These are phyloP conservation scores for Hetaerina titia DNA, from an alignment of 2,888 invertebrate genomes.

Conservation along the genomic window DNA sequence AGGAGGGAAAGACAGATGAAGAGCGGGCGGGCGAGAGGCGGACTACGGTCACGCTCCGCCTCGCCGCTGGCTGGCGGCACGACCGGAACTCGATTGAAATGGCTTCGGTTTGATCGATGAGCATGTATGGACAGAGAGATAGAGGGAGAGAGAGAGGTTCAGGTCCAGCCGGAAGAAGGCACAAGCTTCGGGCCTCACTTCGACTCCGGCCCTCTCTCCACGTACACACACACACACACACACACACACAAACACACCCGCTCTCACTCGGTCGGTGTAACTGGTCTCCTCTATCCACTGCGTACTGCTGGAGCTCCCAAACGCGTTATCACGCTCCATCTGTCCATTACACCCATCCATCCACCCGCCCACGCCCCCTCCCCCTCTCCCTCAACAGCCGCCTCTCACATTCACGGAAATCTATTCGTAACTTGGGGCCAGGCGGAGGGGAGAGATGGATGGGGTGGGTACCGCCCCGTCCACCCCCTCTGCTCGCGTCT, in stretches of 20 bases:
- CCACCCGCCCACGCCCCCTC: not conserved
- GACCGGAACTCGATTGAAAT: constrained; percentile 58
- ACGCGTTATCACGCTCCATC: constrained; percentile 41
- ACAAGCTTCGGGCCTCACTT: not conserved
- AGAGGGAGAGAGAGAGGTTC: not conserved
- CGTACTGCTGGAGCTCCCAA: not conserved
- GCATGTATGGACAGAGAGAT: not conserved
- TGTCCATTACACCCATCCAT: constrained; percentile 25
- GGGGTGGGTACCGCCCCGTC: not conserved
- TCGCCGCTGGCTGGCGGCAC: not conserved
- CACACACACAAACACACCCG: not conserved
- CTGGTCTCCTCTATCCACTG: not conserved
- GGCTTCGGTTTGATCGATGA: constrained; percentile 50
- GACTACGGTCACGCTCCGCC: not conserved
- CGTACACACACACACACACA: not conserved
- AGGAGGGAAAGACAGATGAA: constrained; percentile 28
- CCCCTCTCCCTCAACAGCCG: not conserved
- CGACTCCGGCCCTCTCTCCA: not conserved
- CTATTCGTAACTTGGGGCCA: not conserved
- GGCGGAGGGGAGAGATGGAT: not conserved
- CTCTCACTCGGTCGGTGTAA: not conserved
- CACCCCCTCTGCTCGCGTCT: not conserved
- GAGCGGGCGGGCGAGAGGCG: not conserved
- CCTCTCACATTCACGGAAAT: not conserved
- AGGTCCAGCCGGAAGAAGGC: constrained; percentile 37